These are phyloP conservation scores for Rhodophaea formosa DNA, from an alignment of 2,888 invertebrate genomes.

Conservation along the genomic window DNA sequence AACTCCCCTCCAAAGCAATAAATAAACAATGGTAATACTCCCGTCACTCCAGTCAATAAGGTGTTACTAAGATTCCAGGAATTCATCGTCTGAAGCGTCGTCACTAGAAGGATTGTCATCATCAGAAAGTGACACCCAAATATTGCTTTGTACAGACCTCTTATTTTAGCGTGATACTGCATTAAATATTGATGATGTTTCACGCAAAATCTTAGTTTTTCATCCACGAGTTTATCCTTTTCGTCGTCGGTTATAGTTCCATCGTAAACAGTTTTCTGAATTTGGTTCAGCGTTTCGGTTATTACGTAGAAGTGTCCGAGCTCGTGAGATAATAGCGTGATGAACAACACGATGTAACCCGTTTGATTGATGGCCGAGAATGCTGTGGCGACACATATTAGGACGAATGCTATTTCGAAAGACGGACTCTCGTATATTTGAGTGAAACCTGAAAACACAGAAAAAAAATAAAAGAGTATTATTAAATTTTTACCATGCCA, in stretches of 20 bases:
- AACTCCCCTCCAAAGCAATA: slow-evolving; percentile 62
- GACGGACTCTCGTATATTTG: slow-evolving; percentile 53
- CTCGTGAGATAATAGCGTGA: slow-evolving; percentile 49
- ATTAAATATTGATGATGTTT: slow-evolving; percentile 55
- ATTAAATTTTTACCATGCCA: not conserved
- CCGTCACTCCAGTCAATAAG: slow-evolving; percentile 48
- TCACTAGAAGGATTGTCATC: slow-evolving; percentile 54
- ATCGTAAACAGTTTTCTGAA: slow-evolving; percentile 31
- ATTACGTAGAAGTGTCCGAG: slow-evolving; percentile 56
- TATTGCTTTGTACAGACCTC: slow-evolving; percentile 44
- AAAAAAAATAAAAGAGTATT: not conserved
- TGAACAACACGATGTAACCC: slow-evolving; percentile 55
- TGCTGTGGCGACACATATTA: slow-evolving; percentile 44
- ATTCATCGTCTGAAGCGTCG: slow-evolving; percentile 55
- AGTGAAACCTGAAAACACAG: slow-evolving; percentile 47
- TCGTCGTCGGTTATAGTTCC: slow-evolving; percentile 22
- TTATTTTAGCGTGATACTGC: slow-evolving; percentile 43
- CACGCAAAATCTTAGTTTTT: slow-evolving; percentile 47
- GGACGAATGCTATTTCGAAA: slow-evolving; percentile 46
- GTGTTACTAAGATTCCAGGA: slow-evolving; percentile 54
- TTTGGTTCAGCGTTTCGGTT: slow-evolving; percentile 44
- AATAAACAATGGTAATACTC: slow-evolving; percentile 50
- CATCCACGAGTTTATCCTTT: slow-evolving; percentile 29
- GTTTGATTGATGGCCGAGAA: slow-evolving; percentile 60
- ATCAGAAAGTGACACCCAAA: slow-evolving; percentile 56